A percentile compares a stretch with the other conserved stretches of the same genome.
These are phyloP conservation scores for Montipora capitata DNA, from an alignment of 92 coral and sea anemone genomes.

Conservation along the genomic window DNA sequence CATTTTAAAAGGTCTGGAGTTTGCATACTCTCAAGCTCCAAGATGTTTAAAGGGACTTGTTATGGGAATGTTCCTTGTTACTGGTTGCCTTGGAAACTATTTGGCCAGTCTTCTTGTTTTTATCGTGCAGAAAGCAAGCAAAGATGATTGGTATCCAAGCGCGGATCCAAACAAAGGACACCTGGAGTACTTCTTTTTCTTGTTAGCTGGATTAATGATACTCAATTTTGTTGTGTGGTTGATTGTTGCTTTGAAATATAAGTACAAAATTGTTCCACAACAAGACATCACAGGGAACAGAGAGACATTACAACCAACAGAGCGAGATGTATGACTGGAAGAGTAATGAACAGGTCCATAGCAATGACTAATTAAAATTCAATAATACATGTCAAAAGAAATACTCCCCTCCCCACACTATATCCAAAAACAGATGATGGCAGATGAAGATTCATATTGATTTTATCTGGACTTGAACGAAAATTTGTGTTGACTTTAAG, in stretches of 20 bases:
- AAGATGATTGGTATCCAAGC: conserved; percentile 80
- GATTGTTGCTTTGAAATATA: conserved; percentile 73
- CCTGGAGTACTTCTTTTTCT: conserved; percentile 88
- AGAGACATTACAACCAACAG: neutral
- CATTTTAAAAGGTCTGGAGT: conserved; percentile 79
- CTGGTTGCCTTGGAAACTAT: conserved; percentile 87
- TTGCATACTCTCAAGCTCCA: conserved; percentile 96
- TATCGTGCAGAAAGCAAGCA: conserved; percentile 69
- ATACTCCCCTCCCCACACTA: too few relatives aligned
- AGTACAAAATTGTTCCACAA: conserved; percentile 62
- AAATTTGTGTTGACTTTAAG: too few relatives aligned
- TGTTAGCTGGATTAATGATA: conserved; percentile 88
- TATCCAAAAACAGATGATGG: too few relatives aligned
- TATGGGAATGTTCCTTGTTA: conserved; percentile 91
- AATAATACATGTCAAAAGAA: too few relatives aligned
- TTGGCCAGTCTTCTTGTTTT: conserved; percentile 79
- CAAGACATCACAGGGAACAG: neutral
- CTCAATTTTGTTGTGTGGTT: conserved; percentile 83
- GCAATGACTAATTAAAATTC: neutral
- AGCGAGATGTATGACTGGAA: neutral
- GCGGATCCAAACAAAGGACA: conserved; percentile 79
- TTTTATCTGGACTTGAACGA: too few relatives aligned
- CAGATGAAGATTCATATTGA: too few relatives aligned
- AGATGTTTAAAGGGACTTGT: conserved; percentile 86
- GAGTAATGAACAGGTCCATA: neutral